Evolutionary conservation across 2,888 invertebrate genomes (phyloP).

Genomic region (Cremastobaeus sp.): DNA sequence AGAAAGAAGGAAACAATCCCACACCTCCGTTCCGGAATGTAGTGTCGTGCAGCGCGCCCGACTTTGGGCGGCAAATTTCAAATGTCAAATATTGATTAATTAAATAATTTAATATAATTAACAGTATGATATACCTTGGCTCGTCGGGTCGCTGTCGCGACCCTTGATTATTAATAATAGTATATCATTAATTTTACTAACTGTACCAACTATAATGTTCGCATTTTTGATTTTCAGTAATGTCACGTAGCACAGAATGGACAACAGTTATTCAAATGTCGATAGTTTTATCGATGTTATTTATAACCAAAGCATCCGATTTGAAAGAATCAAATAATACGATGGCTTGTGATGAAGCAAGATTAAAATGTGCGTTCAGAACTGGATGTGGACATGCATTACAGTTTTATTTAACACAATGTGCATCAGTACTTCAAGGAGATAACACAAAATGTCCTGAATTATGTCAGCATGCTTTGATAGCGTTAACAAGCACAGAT

Average conservation of each 20-base stretch:
- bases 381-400: conserved; percentile 88
- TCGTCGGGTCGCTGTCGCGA: no score
- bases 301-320: conserved; percentile 58
- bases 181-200: no score
- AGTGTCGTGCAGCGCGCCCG: no score
- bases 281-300: conserved; percentile 64
- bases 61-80: no score
- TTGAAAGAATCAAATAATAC: conserved; percentile 61
- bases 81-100: no score
- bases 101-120: no score
- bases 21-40: no score
- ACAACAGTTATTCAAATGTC: conserved; percentile 65
- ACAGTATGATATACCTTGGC: no score
- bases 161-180: no score
- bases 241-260: conserved; percentile 68
- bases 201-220: background rate
- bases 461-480: conserved; percentile 87
- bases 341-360: conserved; percentile 83
- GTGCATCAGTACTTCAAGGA: conserved; percentile 84
- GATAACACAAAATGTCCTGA: conserved; percentile 82
- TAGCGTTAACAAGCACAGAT: conserved; percentile 88
- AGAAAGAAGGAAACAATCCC: no score
- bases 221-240: conserved; percentile 57
- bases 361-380: conserved; percentile 86
- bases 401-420: conserved; percentile 86